Evolutionary conservation across 2,888 invertebrate species (phyloP), one percentile per base, ranked within the genome.

Genomic region (Netelia virgata): DNA sequence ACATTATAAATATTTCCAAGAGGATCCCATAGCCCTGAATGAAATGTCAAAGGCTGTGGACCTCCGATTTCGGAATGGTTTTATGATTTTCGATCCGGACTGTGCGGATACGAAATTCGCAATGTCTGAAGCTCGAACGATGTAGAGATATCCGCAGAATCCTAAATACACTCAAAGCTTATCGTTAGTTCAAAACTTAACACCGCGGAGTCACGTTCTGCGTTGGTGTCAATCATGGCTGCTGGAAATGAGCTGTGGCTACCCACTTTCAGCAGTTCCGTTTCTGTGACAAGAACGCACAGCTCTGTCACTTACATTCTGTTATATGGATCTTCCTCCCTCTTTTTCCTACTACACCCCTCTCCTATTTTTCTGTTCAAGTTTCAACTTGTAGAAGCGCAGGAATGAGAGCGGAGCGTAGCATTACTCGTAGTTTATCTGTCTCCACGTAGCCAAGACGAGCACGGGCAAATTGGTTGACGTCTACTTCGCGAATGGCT

Each of bases 391-490:
- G 18, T 61, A 70, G 10, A 74, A 69, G 59, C 50, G 47, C 53
- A 53, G 36, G 36, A 36, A 63, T 36, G 6, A 43, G 23, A 63
- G 47, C 9, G 57, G 28, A 18, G 16, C 10, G 73, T 57, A 69
- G 6, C 3, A 63, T 59, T 36, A 18, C 28, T 55, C 50, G 66
- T 77, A 50, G 53, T 16, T 36, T 69, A 80, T 77, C 72, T 82
- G 79, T 86, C 83, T 64, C 64, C 53, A 68, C 57, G 43, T 73
- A 55, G 73, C 20, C 36, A 10, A 47, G 20, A 63, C 43, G 18
- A 81, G 72, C 36, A 70, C 59, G 79, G 82, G 86, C 86, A 88
- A 88, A 87, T 89, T 88, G 88, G 86, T 85, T 86, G 84, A 86
- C 87, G 87, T 87, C 83, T 79, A 72, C 53, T 79, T 74, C 64